Base-by-base conservation (phyloP, 2,797 vertebrate species). In the Apodemus agrarius region DNA sequence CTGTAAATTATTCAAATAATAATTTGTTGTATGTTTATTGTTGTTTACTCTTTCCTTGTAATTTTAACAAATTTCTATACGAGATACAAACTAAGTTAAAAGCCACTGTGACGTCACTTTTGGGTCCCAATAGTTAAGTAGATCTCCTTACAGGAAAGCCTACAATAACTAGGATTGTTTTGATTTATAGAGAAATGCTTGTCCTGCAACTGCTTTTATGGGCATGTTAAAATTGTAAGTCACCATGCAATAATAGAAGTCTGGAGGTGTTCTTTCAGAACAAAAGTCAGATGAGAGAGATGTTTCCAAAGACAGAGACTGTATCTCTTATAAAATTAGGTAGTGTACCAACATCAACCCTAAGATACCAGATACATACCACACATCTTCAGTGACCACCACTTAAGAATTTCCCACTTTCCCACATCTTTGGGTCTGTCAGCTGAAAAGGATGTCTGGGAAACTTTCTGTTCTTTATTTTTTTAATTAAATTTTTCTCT, bases 51-150 rank as follows among this genome's bases (percentile, higher is more conserved):
- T 89, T 95, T 43, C 11, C n/a, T 91, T 92, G 49, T 61, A 90
- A 82, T 83, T 96, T 59, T 84, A 92, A 29, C 90, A 57, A 94
- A 84, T 88, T 92, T 46, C 83, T 89, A 84, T 81, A 91, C 9
- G 54, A 29, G 37, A 29, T 61, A 78, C 17, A 81, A 79, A 63
- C 89, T 89, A 52, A 37, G 29, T 81, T 43, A 69, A 93, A 83
- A 93, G 16, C 46, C 16, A 40, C 16, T 13, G 31, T 21, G 6
- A 79, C 95, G 89, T 6, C 40, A 49, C 3, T 34, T 29, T 54
- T 16, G 31, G 67, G 79, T 69, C n/a, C 59, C 80, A 81, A 81
- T 0, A 69, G 13, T 59, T 79, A 65, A 78, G 40, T 16, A 91
- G 69, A 16, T 79, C 78, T 74, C 76, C 57, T 22, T 29, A 87